Base-by-base conservation (phyloP, 2,797 vertebrate genomes). In the Todus mexicanus region DNA sequence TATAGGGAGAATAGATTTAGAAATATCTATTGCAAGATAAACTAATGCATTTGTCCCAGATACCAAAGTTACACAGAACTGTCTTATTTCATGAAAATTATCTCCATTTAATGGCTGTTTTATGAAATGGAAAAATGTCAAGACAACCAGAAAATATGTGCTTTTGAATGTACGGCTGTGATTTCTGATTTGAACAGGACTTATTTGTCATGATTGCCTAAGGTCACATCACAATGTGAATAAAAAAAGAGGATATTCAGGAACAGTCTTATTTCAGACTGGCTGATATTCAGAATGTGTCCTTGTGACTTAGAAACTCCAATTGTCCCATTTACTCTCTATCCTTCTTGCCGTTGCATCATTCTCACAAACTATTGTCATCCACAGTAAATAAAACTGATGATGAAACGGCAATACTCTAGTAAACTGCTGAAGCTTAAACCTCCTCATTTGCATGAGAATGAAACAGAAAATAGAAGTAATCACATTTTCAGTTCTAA, bases 361-460 rank as follows among this genome's bases (percentile, higher is more conserved):
- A 40, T 76, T 76, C 61, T 87, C 69, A 74, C 9, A 59, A 82
- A 31, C 15, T 65, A 27, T 73, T 87, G 25, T 71, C 50, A 63
- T 68, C 91, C 22, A 65, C 19, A 17, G 47, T 83, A 92, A 90
- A 91, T 82, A 91, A 86, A 87, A 84, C 50, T 59, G 47, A 33
- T 82, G 26, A 84, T 92, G 95, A 93, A 89, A 78, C 13, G 56
- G 17, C n/a, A 51, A 21, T 60, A 68, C 31, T 91, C 45, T 35
- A 84, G 50, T 42, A 92, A n/a, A 79, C 31, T 57, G 37, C 45
- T 91, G 57, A 76, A 93, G 91, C 31, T 80, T 71, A 64, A 91
- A 37, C 31, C 12, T 90, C 17, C 22, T 94, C 27, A 84, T 94
- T 89, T 95, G 21, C 68, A 75, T 91, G 42, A 84, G n/a, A 92